Evolutionary conservation across 2,113 vertebrate genomes (phyloP), one percentile per base, ranked within the genome.

Genomic region (Pogonocichla stellata): DNA sequence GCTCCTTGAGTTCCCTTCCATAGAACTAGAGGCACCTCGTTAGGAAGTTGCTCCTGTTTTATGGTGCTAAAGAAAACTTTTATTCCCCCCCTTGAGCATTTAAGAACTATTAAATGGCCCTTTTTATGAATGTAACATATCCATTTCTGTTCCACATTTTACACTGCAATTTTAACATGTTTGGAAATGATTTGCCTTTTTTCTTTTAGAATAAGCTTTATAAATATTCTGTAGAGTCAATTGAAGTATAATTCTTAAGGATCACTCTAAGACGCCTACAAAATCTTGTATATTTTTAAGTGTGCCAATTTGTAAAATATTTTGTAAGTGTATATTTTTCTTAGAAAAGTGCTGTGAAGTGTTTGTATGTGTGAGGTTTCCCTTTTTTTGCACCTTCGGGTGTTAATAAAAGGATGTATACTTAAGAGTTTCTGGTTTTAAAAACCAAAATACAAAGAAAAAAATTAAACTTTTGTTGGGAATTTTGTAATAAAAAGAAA

Each of bases 281-380:
- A 99, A 99, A 99, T 99, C 99, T 99, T 99, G 99, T 99, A 99
- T 99, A 99, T 99, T 99, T 99, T 99, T 99, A 98, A 99, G 99
- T 99, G 99, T 99, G 99, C 99, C 99, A 99, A 99, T 99, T 99
- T 99, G 99, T 99, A 99, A 99, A 98, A 99, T 99, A 99, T 99
- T 99, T 99, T 99, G 99, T 99, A 99, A 99, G 99, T 99, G 99
- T 99, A 99, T 99, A 99, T 99, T 99, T 99, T 99, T 99, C 99
- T 99, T 99, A 99, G 99, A 98, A 98, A 99, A 99, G 99, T 99
- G 99, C 98, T 99, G 99, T 99, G 99, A 99, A 99, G 99, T 99
- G 99, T 99, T 99, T 99, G 98, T 98, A 98, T 98, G 99, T 99
- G 98, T 99, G 98, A 98, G 98, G 98, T 98, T 97, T 99, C 98